Evolutionary conservation across 2,113 vertebrate species (phyloP).

Genomic region (Ifrita kowaldi): DNA sequence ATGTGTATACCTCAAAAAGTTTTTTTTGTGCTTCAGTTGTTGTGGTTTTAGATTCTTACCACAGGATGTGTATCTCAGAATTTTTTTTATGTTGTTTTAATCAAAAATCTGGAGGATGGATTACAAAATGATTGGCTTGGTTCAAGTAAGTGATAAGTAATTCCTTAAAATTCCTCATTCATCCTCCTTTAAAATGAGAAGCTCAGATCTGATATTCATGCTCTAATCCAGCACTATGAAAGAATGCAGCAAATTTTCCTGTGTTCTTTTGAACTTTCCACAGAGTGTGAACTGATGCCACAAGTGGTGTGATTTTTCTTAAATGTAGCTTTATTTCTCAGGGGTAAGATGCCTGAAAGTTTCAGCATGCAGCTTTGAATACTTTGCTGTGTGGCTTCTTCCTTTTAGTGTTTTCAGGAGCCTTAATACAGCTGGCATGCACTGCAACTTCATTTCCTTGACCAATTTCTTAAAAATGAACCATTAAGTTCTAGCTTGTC

Average conservation of each 20-base stretch:
- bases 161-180: background rate
- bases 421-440: background rate
- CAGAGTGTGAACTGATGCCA: background rate
- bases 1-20: rapidly evolving
- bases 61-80: background rate
- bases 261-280: background rate
- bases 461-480: background rate
- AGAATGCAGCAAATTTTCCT: background rate
- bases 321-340: background rate
- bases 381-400: background rate
- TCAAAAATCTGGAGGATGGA: background rate
- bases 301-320: background rate
- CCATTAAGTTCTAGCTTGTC: background rate
- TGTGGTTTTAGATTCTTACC: background rate
- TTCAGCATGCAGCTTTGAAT: background rate
- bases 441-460: background rate
- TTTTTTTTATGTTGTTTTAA: background rate
- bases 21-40: background rate
- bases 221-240: background rate
- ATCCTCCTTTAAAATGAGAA: background rate
- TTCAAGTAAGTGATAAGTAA: background rate
- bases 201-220: background rate
- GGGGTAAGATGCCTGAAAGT: background rate
- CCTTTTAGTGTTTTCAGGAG: background rate
- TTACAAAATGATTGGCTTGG: background rate